Conservation (phyloP, 2,113 vertebrate genomes). For the Muscicapa adusta region DNA sequence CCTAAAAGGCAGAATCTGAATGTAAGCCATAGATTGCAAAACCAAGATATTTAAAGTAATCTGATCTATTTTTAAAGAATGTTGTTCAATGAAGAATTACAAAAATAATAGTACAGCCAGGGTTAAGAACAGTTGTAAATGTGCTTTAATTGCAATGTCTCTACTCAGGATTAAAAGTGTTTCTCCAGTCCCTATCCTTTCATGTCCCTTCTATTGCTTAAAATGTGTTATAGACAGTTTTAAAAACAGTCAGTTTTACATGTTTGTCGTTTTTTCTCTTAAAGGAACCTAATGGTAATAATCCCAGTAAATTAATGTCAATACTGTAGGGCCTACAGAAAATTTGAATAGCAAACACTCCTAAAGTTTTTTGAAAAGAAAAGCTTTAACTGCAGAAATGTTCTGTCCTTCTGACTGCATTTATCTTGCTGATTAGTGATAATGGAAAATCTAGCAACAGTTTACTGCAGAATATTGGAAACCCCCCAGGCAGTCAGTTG, state of each 20-base stretch:
- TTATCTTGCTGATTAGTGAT: slow-evolving; percentile 25
- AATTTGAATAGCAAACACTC: not conserved
- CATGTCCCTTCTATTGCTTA: not conserved
- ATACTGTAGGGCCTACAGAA: not conserved
- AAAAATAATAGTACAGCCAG: not conserved
- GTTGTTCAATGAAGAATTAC: not conserved
- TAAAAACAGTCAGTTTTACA: not conserved
- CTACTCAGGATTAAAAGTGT: not conserved
- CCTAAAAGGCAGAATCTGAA: not conserved
- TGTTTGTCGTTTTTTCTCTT: not conserved
- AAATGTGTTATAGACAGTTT: not conserved
- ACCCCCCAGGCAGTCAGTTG: not conserved
- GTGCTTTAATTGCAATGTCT: not conserved
- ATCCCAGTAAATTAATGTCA: not conserved
- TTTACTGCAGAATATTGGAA: not conserved
- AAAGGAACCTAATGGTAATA: not conserved
- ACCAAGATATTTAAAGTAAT: not conserved
- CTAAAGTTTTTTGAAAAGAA: not conserved
- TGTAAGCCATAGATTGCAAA: not conserved
- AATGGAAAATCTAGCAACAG: slow-evolving; percentile 31
- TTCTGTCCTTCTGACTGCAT: not conserved
- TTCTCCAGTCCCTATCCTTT: not conserved
- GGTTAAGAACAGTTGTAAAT: not conserved
- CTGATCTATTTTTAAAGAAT: not conserved
- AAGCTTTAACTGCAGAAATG: not conserved